phyloP scores from a whole-genome alignment of 2,113 vertebrate genomes.

The Mirounga angustirostris region DNA sequence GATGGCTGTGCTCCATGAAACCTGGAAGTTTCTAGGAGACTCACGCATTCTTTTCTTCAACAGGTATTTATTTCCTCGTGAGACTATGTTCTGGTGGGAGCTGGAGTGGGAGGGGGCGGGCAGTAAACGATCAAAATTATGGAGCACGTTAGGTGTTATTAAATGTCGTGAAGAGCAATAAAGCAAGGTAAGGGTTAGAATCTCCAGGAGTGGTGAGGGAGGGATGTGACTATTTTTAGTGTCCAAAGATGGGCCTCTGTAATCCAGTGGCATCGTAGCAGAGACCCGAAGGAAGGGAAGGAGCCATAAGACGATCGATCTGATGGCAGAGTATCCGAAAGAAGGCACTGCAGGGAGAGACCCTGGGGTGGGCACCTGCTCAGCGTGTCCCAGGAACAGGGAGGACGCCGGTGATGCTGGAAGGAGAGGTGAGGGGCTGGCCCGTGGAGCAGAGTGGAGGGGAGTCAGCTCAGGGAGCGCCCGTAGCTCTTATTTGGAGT shows the following conservation, averaged over 20 bases:
- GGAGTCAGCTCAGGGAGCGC: not conserved
- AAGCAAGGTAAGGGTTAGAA: too few relatives aligned
- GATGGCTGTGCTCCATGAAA: not conserved
- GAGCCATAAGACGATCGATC: rapidly evolving
- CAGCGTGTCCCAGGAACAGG: too few relatives aligned
- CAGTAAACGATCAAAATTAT: rapidly evolving
- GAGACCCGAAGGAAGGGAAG: not conserved
- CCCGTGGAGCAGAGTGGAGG: not conserved
- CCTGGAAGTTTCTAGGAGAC: not conserved
- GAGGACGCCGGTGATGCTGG: not conserved
- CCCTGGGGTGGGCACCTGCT: too few relatives aligned
- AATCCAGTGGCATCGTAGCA: rapidly evolving
- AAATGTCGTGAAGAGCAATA: not conserved
- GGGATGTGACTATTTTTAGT: rapidly evolving
- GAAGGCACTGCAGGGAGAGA: not conserved
- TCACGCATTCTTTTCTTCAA: not conserved
- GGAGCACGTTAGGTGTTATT: rapidly evolving
- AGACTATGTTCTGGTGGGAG: too few relatives aligned
- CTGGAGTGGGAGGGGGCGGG: rapidly evolving
- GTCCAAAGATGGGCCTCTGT: rapidly evolving
- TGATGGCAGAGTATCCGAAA: too few relatives aligned
- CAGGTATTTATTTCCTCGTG: rapidly evolving
- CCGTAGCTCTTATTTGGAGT: not conserved
- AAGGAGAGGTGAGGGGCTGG: too few relatives aligned
- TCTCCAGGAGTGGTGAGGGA: too few relatives aligned